These are phyloP conservation scores for Valencia hispanica DNA, from an alignment of 2,797 vertebrate genomes.

Conservation along the genomic window DNA sequence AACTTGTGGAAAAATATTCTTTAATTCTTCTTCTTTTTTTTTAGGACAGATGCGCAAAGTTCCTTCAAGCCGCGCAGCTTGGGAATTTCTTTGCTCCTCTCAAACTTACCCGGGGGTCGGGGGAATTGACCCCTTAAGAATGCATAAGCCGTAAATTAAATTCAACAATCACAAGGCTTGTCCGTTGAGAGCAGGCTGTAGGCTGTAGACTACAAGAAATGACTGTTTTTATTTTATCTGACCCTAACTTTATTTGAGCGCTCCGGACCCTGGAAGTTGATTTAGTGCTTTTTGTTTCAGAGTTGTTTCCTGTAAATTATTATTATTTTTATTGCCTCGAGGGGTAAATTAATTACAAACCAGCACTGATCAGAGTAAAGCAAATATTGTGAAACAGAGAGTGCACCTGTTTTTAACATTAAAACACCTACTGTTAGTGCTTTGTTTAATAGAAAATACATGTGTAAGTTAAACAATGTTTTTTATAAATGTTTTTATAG, in stretches of 20 bases:
- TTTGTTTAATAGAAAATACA: constrained; percentile 3
- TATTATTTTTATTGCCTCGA: constrained; percentile 17
- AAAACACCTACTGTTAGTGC: neutral
- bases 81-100: constrained; percentile 85
- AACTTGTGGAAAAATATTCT: neutral
- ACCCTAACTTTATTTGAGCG: constrained; percentile 43
- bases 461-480: neutral
- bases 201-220: constrained; percentile 66
- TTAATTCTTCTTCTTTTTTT: neutral
- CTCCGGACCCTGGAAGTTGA: neutral
- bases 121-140: constrained; percentile 95
- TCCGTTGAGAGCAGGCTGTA: constrained; percentile 90
- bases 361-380: neutral
- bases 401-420: neutral
- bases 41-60: neutral
- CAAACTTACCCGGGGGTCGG: constrained; percentile 91
- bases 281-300: neutral
- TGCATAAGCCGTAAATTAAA: constrained; percentile 96
- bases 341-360: neutral
- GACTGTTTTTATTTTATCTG: constrained; percentile 85
- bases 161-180: constrained; percentile 87
- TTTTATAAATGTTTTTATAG: neutral
- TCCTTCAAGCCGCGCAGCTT: constrained; percentile 62
- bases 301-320: neutral
- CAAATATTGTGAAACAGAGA: neutral